Evolutionary conservation across 2,888 invertebrate species (phyloP).

Genomic region (Yponomeuta evonymella): DNA sequence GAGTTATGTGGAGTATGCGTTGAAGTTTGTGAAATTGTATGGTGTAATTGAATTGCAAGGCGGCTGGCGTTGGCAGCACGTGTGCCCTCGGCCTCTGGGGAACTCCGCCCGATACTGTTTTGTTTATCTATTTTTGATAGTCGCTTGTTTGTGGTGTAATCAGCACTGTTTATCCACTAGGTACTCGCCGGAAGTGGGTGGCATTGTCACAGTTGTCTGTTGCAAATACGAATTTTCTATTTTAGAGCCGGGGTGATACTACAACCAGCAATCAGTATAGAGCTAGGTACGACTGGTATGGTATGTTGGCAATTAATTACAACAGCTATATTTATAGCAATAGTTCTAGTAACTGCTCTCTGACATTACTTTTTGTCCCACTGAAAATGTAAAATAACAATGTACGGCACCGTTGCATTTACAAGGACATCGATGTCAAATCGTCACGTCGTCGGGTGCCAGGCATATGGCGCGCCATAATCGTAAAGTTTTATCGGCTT

Average conservation of each 20-base stretch:
- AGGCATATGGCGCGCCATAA: conserved; percentile 61
- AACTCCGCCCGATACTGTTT: conserved; percentile 53
- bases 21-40: conserved; percentile 35
- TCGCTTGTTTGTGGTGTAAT: conserved; percentile 58
- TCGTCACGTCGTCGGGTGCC: conserved; percentile 5
- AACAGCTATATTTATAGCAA: too few relatives aligned
- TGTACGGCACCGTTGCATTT: neutral
- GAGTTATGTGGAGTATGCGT: conserved; percentile 25
- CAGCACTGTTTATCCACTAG: conserved; percentile 47
- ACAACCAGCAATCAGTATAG: too few relatives aligned
- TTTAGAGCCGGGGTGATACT: neutral
- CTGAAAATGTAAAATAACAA: neutral
- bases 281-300: too few relatives aligned
- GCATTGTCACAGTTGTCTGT: conserved; percentile 25
- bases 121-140: conserved; percentile 71
- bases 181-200: conserved; percentile 28
- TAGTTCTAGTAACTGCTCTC: too few relatives aligned
- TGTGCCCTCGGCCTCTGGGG: conserved; percentile 40
- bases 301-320: too few relatives aligned
- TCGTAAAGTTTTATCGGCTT: conserved; percentile 72
- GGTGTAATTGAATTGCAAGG: conserved; percentile 63
- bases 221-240: neutral
- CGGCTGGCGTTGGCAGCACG: conserved; percentile 46
- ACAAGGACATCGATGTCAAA: neutral
- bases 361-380: neutral